phyloP scores from a whole-genome alignment of 2,113 vertebrate species.

The Marcusenius ussheri region DNA sequence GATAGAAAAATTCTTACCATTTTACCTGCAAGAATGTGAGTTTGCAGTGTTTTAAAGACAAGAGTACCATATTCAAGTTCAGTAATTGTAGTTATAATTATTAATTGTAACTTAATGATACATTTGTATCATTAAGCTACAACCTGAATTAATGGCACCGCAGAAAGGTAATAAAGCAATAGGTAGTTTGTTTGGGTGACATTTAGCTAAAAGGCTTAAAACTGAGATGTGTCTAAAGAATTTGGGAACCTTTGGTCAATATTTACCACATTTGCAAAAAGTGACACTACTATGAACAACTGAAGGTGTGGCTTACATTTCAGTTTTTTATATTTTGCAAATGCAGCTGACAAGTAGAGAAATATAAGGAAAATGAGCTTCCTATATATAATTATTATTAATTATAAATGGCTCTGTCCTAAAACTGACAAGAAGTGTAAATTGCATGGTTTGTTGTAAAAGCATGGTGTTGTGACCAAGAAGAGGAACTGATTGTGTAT shows the following conservation, averaged over 20 bases:
- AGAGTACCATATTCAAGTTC: too few relatives aligned
- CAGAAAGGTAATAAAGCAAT: too few relatives aligned
- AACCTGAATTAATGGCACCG: too few relatives aligned
- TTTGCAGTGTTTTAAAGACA: too few relatives aligned
- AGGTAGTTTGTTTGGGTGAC: background rate
- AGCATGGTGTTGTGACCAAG: background rate
- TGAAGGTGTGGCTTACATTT: background rate
- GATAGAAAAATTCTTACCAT: background rate
- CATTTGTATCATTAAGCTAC: too few relatives aligned
- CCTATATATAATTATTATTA: background rate
- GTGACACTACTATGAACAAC: background rate
- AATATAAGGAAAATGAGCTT: background rate
- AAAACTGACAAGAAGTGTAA: background rate
- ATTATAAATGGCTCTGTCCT: background rate
- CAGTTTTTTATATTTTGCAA: background rate
- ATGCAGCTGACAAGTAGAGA: background rate
- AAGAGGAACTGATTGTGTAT: background rate
- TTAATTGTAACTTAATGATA: too few relatives aligned
- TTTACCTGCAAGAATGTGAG: too few relatives aligned
- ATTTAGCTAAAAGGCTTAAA: background rate
- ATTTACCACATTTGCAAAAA: background rate
- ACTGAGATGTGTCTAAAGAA: background rate
- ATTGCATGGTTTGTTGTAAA: background rate
- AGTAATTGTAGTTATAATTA: too few relatives aligned
- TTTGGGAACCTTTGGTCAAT: background rate